A percentile compares a stretch with the other conserved stretches of the same genome.
These are phyloP conservation scores for Brassicogethes aeneus DNA, from an alignment of 2,888 invertebrate species.

Conservation along the genomic window DNA sequence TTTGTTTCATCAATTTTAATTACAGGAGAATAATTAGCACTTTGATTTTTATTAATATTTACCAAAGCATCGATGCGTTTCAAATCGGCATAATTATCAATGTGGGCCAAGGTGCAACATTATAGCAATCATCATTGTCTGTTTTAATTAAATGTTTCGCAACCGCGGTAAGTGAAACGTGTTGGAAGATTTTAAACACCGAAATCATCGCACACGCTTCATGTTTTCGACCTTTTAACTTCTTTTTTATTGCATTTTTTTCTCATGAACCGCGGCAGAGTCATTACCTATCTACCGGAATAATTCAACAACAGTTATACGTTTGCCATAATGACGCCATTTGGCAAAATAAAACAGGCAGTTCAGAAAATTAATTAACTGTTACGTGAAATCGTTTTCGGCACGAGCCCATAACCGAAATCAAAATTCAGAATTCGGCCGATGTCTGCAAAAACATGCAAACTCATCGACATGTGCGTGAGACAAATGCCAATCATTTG, in stretches of 20 bases:
- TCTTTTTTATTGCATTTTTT: too few species aligned
- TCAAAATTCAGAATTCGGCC: neutral
- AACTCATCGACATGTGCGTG: neutral
- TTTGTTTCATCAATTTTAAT: neutral
- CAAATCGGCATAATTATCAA: constrained; percentile 28
- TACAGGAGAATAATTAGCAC: neutral
- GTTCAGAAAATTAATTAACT: too few species aligned
- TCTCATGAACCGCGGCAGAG: too few species aligned
- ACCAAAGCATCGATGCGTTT: constrained; percentile 22
- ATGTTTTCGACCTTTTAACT: too few species aligned
- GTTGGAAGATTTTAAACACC: neutral
- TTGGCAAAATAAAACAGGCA: too few species aligned
- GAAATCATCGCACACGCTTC: too few species aligned
- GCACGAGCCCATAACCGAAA: neutral
- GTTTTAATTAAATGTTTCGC: constrained; percentile 21
- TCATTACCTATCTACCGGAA: too few species aligned
- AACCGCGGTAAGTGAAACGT: constrained; percentile 8
- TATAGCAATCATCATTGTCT: constrained; percentile 8
- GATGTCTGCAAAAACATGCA: neutral
- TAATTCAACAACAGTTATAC: too few species aligned
- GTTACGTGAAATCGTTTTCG: too few species aligned
- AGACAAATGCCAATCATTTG: constrained; percentile 7
- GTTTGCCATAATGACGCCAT: too few species aligned
- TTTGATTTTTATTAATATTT: constrained; percentile 21
- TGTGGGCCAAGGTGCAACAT: constrained; percentile 25